Evolutionary conservation across 1,140 invertebrate species (phyloP).

Genomic region (Adelges cooleyi): DNA sequence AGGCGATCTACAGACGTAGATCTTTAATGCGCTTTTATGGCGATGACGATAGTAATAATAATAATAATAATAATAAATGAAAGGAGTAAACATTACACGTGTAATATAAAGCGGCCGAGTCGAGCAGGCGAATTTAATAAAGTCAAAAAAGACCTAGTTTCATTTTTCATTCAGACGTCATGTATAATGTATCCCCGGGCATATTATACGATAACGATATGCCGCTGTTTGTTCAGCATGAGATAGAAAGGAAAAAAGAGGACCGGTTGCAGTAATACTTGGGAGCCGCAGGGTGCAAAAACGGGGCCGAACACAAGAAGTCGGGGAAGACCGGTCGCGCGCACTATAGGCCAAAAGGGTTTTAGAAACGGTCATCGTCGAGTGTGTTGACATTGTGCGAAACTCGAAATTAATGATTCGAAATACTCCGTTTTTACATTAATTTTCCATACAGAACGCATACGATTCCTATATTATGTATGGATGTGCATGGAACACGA

Average conservation of each 20-base stretch:
- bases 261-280: slow-evolving; percentile 4
- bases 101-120: background rate
- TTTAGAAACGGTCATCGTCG: slow-evolving; percentile 3
- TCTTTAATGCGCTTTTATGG: no score
- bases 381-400: slow-evolving; percentile 24
- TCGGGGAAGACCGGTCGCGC: background rate
- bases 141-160: slow-evolving; percentile 1
- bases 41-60: no score
- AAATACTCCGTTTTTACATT: background rate
- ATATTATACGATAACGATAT: background rate
- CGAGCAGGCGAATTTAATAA: slow-evolving; percentile 7
- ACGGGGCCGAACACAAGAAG: no score
- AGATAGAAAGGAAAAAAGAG: background rate
- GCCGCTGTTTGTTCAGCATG: background rate
- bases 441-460: no score
- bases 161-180: slow-evolving; percentile 10
- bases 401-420: slow-evolving; percentile 22
- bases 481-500: no score
- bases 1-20: no score
- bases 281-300: no score
- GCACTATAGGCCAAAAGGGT: slow-evolving; percentile 4
- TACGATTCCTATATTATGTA: no score
- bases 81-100: slow-evolving; percentile 29
- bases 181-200: background rate
- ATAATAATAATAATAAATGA: no score